Evolutionary conservation across 2,888 invertebrate genomes (phyloP).

Genomic region (Drosophila quinaria): DNA sequence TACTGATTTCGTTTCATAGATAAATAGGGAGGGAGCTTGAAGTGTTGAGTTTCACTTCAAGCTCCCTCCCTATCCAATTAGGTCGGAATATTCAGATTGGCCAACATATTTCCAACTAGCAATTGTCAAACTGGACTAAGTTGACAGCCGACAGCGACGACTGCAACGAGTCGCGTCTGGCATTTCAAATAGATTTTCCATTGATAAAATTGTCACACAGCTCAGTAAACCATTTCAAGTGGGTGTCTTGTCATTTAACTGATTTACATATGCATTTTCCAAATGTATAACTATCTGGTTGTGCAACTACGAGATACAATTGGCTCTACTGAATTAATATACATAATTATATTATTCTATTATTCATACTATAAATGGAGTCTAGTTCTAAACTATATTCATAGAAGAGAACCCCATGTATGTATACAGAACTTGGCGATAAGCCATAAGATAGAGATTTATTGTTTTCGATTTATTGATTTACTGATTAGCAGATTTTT

Average conservation of each 20-base stretch:
- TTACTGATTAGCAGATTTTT: constrained; percentile 51
- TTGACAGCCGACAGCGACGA: constrained; percentile 23
- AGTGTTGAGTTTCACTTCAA: no score
- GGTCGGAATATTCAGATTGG: constrained; percentile 7
- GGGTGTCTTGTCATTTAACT: constrained; percentile 21
- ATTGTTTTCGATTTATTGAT: constrained; percentile 35
- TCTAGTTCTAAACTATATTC: not conserved
- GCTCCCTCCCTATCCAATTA: not conserved
- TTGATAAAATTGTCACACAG: constrained; percentile 58
- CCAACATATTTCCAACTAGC: constrained; percentile 29
- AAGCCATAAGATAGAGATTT: constrained; percentile 52
- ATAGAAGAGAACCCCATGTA: constrained; percentile 11
- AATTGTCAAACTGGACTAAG: not conserved
- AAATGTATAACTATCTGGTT: constrained; percentile 18
- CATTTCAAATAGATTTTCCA: constrained; percentile 45
- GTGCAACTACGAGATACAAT: constrained; percentile 31
- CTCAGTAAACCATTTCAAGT: constrained; percentile 21
- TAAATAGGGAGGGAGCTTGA: no score
- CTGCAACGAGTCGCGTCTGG: constrained; percentile 41
- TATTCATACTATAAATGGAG: not conserved
- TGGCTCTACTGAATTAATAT: constrained; percentile 4
- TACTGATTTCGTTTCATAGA: no score
- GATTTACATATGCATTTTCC: constrained; percentile 43
- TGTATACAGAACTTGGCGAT: constrained; percentile 21
- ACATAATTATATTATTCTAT: constrained; percentile 19